These are phyloP conservation scores for Nymphalis io DNA, from an alignment of 1,140 invertebrate species.

Conservation along the genomic window DNA sequence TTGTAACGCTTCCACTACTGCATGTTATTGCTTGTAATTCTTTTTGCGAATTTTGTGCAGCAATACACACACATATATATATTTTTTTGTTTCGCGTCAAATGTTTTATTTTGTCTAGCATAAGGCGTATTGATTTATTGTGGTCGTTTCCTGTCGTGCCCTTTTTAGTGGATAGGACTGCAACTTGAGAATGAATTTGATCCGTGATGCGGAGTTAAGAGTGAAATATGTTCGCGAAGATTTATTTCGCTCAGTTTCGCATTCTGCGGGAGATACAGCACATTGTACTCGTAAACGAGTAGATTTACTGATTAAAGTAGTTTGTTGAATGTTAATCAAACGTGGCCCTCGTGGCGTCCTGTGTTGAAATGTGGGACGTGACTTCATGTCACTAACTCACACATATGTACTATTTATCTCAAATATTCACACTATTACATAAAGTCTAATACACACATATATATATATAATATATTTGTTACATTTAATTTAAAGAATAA, in stretches of 20 bases:
- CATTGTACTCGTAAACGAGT: slow-evolving; percentile 17
- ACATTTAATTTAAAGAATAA: no score
- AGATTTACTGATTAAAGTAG: slow-evolving; percentile 29
- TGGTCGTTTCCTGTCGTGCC: slow-evolving; percentile 64
- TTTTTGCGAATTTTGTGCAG: slow-evolving; percentile 75
- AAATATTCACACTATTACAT: not conserved
- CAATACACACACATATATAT: slow-evolving; percentile 38
- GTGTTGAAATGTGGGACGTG: slow-evolving; percentile 1
- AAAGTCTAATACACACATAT: not conserved
- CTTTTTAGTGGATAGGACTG: slow-evolving; percentile 63
- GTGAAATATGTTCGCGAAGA: slow-evolving; percentile 37
- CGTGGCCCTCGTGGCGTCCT: not conserved
- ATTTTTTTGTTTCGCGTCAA: slow-evolving; percentile 59
- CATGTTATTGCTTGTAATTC: slow-evolving; percentile 79
- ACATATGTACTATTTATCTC: not conserved
- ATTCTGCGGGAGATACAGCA: slow-evolving; percentile 1
- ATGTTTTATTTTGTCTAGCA: slow-evolving; percentile 71
- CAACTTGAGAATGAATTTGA: slow-evolving; percentile 58
- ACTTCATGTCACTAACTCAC: not conserved
- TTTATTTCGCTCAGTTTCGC: slow-evolving; percentile 35
- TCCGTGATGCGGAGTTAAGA: slow-evolving; percentile 29
- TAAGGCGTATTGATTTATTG: slow-evolving; percentile 65
- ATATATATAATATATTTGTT: no score
- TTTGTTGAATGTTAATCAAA: slow-evolving; percentile 30
- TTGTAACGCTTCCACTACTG: slow-evolving; percentile 68